Evolutionary conservation across 1,140 invertebrate species (phyloP).

Genomic region (Musca vetustissima): DNA sequence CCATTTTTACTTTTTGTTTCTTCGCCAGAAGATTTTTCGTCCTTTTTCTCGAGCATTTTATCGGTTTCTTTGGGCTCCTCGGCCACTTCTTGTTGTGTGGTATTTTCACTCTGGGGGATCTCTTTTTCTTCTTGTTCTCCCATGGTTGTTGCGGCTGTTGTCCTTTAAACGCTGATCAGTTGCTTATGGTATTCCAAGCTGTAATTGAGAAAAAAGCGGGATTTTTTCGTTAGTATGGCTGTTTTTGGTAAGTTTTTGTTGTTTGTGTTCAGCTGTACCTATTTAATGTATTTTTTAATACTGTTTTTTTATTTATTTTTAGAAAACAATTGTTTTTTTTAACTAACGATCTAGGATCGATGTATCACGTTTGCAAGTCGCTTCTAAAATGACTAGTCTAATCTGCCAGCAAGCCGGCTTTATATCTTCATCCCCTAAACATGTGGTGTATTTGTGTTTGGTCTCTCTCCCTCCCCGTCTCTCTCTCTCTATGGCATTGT

Average conservation of each 20-base stretch:
- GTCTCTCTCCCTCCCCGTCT: too few species aligned
- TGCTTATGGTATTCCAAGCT: background rate
- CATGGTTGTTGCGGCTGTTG: conserved; percentile 32
- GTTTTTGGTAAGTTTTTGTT: background rate
- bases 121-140: conserved; percentile 54
- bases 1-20: conserved; percentile 29
- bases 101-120: conserved; percentile 47
- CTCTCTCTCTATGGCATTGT: too few species aligned
- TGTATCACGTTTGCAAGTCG: conserved; percentile 5
- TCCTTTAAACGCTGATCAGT: background rate
- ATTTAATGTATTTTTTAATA: background rate
- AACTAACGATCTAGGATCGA: conserved; percentile 21
- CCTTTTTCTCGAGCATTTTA: conserved; percentile 52
- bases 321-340: conserved; percentile 6
- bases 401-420: background rate
- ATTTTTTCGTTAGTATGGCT: background rate
- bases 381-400: background rate
- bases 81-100: conserved; percentile 37
- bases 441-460: too few species aligned
- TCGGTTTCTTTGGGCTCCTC: conserved; percentile 55
- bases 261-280: background rate
- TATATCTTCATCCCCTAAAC: background rate
- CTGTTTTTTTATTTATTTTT: background rate
- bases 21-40: conserved; percentile 36
- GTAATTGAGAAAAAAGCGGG: background rate